These are phyloP conservation scores for Ptychochromis oligacanthus DNA, from an alignment of 2,113 vertebrate genomes.

Conservation along the genomic window DNA sequence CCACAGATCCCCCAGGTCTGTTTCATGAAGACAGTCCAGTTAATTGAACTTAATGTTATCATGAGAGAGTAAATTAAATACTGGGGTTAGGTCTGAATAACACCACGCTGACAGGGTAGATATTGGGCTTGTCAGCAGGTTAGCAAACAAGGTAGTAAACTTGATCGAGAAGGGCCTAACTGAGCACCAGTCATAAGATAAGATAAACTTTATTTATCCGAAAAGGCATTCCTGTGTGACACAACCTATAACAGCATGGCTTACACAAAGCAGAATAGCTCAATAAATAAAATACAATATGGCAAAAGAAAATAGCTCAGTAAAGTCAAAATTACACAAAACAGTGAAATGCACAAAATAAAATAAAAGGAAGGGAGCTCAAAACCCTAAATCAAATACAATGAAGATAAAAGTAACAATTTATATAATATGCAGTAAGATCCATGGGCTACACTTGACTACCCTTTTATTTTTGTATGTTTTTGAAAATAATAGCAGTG, in stretches of 20 bases:
- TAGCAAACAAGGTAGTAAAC: neutral
- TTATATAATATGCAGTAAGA: too few relatives aligned
- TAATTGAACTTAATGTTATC: neutral
- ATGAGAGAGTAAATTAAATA: neutral
- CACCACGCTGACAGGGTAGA: too few relatives aligned
- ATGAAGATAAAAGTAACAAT: too few relatives aligned
- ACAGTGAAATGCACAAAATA: neutral
- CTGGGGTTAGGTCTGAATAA: neutral
- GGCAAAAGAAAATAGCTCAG: too few relatives aligned
- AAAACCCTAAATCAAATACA: too few relatives aligned
- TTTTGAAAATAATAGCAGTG: too few relatives aligned
- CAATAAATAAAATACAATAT: neutral
- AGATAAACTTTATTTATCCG: neutral
- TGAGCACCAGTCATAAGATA: neutral
- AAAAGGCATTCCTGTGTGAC: neutral
- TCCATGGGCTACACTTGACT: too few relatives aligned
- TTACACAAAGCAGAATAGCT: neutral
- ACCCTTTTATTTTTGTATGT: too few relatives aligned
- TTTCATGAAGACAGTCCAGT: neutral
- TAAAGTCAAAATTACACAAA: neutral
- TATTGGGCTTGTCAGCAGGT: neutral
- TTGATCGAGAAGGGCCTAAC: neutral
- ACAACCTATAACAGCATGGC: neutral
- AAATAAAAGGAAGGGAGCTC: neutral
- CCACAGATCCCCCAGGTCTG: slow-evolving; percentile 60